Conservation (phyloP, 2,113 vertebrate genomes). For the Maccullochella peelii region DNA sequence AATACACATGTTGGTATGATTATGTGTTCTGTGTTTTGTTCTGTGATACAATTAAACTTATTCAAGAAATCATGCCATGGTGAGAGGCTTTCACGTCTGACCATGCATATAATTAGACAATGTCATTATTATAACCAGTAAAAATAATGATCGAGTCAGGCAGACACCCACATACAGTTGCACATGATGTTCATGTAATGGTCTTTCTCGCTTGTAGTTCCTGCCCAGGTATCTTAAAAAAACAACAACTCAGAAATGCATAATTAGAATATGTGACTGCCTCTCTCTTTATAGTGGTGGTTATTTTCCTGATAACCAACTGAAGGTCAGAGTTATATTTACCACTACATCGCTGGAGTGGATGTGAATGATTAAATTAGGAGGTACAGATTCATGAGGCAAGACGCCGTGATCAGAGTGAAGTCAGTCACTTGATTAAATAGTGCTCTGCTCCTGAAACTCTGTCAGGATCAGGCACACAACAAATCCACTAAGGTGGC, state of each 20-base stretch:
- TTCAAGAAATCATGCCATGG: too few species aligned
- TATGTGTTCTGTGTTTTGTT: neutral
- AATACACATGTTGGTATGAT: neutral
- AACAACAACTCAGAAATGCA: neutral
- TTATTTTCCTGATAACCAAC: conserved; percentile 5
- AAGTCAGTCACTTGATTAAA: conserved; percentile 34
- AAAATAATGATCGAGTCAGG: neutral
- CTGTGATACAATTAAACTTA: neutral
- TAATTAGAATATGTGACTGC: neutral
- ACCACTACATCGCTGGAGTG: conserved; percentile 2
- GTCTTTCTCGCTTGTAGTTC: neutral
- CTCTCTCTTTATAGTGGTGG: neutral
- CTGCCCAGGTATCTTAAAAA: neutral
- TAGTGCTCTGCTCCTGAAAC: neutral
- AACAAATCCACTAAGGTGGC: conserved; percentile 2
- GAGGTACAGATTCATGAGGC: conserved; percentile 18
- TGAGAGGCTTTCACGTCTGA: neutral
- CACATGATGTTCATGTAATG: neutral
- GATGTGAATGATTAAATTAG: conserved; percentile 38
- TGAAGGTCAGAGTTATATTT: conserved; percentile 38
- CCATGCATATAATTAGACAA: too few species aligned
- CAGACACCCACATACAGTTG: neutral
- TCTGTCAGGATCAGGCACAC: conserved; percentile 12
- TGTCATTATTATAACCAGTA: too few species aligned
- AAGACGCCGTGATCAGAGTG: conserved; percentile 22